A percentile compares a stretch with the other conserved stretches of the same genome.
phyloP scores from a whole-genome alignment of 2,888 invertebrate species.

The Machimus atricapillus region DNA sequence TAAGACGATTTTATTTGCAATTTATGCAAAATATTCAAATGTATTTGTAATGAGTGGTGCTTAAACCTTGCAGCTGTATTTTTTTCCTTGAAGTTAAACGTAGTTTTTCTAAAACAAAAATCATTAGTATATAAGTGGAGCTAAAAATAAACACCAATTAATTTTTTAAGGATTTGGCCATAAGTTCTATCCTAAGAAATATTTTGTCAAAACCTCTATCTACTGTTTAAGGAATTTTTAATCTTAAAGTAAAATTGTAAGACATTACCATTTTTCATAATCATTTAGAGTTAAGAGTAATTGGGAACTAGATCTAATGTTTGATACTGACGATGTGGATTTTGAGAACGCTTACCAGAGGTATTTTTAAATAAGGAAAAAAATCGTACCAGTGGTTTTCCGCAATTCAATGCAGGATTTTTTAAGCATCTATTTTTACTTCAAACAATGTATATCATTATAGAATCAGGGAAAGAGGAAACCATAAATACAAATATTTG shows the following conservation, averaged over 20 bases:
- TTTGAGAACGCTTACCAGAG: background rate
- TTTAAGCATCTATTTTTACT: background rate
- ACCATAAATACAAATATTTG: background rate
- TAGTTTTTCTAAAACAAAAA: background rate
- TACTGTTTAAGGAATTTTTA: background rate
- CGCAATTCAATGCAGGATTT: background rate
- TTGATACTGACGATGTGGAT: background rate
- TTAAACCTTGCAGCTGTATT: background rate
- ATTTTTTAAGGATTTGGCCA: background rate
- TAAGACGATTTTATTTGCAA: background rate
- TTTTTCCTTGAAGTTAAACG: background rate
- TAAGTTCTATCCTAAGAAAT: background rate
- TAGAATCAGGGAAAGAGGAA: background rate
- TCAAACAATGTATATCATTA: background rate
- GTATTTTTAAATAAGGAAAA: background rate
- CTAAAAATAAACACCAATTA: constrained; percentile 26
- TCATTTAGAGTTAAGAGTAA: background rate
- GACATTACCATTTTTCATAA: background rate
- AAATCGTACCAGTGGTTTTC: background rate
- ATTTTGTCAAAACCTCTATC: background rate
- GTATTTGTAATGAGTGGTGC: background rate
- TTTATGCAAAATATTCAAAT: background rate
- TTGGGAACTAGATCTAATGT: background rate
- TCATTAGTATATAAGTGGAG: background rate
- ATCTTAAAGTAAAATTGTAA: background rate